Evolutionary conservation across 2,797 vertebrate species (phyloP).

Genomic region (Odontamblyopus rebecca): DNA sequence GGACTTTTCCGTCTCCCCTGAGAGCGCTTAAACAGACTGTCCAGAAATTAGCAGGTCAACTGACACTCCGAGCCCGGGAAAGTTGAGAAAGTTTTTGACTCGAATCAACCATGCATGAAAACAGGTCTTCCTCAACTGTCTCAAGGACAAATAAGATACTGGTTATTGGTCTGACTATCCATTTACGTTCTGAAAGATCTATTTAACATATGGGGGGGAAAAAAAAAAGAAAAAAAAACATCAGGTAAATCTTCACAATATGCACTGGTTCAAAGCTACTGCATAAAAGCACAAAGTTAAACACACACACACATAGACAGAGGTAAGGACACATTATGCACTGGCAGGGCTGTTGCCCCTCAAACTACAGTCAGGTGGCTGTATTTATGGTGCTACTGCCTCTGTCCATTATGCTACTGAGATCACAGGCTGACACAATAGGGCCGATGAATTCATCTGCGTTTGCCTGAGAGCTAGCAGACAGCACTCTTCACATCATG

Average conservation of each 20-base stretch:
- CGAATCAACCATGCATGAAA: background rate
- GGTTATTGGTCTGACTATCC: background rate
- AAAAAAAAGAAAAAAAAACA: too few relatives aligned
- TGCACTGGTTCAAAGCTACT: too few relatives aligned
- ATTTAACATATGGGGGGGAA: too few relatives aligned
- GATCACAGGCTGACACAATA: background rate
- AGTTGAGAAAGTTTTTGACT: slow-evolving; percentile 15
- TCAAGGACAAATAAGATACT: background rate
- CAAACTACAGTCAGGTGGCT: too few relatives aligned
- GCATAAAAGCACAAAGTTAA: too few relatives aligned
- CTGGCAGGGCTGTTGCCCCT: too few relatives aligned
- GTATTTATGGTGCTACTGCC: too few relatives aligned
- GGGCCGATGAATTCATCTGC: background rate
- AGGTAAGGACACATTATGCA: too few relatives aligned
- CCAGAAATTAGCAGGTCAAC: slow-evolving; percentile 57
- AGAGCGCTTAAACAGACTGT: slow-evolving; percentile 70
- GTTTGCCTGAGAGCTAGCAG: background rate
- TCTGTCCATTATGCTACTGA: too few relatives aligned
- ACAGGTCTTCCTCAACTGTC: background rate
- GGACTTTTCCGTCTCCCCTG: slow-evolving; percentile 46
- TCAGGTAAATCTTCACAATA: too few relatives aligned
- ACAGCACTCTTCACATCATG: slow-evolving; percentile 8
- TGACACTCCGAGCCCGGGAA: slow-evolving; percentile 34
- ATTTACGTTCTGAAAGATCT: background rate
- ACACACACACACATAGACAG: too few relatives aligned